Percentiles rank a stretch among this genome's conserved stretches.
Evolutionary conservation across 2,797 vertebrate species (phyloP).

Genomic region (Urocyon cinereoargenteus): DNA sequence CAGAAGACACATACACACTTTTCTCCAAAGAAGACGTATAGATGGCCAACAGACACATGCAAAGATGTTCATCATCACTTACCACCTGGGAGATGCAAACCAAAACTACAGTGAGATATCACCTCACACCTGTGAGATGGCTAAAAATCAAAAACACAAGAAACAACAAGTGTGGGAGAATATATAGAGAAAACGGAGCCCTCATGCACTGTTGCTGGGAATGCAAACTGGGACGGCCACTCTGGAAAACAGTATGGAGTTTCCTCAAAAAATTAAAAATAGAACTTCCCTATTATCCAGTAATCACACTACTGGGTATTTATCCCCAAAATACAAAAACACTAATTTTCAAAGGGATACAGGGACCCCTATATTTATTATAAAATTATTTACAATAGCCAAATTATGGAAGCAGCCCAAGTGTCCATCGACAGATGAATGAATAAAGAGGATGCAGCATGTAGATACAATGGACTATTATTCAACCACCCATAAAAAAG

Average conservation of each 20-base stretch:
- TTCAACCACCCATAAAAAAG: neutral
- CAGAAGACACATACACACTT: neutral
- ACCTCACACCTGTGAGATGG: neutral
- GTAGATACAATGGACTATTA: neutral
- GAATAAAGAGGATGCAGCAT: neutral
- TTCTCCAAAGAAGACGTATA: neutral
- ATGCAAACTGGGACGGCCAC: neutral
- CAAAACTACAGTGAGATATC: neutral
- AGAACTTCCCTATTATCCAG: neutral
- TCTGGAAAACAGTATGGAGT: neutral
- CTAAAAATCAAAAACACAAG: neutral
- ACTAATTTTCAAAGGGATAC: neutral
- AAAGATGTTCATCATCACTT: neutral
- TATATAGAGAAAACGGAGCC: neutral
- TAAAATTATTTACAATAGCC: neutral
- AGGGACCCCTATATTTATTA: neutral
- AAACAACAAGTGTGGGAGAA: neutral
- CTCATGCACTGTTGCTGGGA: neutral
- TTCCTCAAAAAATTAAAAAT: neutral
- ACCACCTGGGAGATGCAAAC: neutral
- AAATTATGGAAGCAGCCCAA: neutral
- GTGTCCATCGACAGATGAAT: neutral
- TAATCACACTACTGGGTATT: neutral
- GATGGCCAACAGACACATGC: neutral
- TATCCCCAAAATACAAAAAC: neutral